These are phyloP conservation scores for Oostethus manadensis DNA, from an alignment of 2,113 vertebrate genomes.

Conservation along the genomic window DNA sequence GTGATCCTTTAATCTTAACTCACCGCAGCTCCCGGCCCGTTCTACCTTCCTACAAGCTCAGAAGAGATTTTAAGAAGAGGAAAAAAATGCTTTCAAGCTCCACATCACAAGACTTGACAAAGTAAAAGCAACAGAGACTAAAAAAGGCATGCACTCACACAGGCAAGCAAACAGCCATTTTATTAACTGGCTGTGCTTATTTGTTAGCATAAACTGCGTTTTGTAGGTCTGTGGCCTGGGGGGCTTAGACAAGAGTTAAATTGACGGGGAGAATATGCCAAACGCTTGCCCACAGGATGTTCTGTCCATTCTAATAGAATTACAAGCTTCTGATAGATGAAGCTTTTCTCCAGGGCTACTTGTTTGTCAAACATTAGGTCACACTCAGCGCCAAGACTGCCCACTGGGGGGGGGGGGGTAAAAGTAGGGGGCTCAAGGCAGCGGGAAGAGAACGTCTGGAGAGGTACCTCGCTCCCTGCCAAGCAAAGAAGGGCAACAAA, in stretches of 20 bases:
- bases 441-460: constrained; percentile 48
- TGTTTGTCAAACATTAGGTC: constrained; percentile 77
- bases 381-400: constrained; percentile 64
- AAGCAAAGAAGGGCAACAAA: constrained; percentile 65
- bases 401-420: neutral
- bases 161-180: constrained; percentile 18
- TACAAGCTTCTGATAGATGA: constrained; percentile 69
- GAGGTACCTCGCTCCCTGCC: constrained; percentile 62
- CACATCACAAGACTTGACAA: constrained; percentile 40
- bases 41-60: constrained; percentile 31
- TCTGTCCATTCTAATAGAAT: constrained; percentile 71
- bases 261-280: constrained; percentile 58
- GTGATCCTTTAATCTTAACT: constrained; percentile 43
- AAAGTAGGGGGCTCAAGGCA: constrained; percentile 32
- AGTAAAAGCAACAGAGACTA: constrained; percentile 1
- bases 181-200: constrained; percentile 54
- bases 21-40: constrained; percentile 23
- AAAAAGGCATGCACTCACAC: neutral
- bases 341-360: constrained; percentile 66
- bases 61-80: constrained; percentile 52
- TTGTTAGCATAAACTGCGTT: constrained; percentile 56
- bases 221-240: constrained; percentile 36
- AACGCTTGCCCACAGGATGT: constrained; percentile 40
- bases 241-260: constrained; percentile 56
- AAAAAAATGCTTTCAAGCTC: constrained; percentile 44